These are phyloP conservation scores for Halcyon senegalensis DNA, from an alignment of 2,113 vertebrate species.

Conservation along the genomic window DNA sequence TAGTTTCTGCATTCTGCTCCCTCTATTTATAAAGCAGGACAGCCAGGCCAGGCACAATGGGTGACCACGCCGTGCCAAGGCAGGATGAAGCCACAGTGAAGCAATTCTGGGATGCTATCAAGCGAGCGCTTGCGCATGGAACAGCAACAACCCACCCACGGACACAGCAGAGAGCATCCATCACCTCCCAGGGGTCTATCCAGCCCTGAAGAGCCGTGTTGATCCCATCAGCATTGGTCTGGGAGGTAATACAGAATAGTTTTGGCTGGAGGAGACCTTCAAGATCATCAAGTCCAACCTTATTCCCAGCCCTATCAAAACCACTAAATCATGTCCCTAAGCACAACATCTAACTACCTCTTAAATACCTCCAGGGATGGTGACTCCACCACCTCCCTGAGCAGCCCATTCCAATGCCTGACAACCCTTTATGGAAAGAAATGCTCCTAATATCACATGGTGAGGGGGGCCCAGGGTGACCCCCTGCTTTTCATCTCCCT, in stretches of 20 bases:
- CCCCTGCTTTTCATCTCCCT: neutral
- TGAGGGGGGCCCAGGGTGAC: neutral
- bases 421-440: too few relatives aligned
- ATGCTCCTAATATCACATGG: fast-evolving
- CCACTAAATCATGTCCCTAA: too few relatives aligned
- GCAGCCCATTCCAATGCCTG: too few relatives aligned
- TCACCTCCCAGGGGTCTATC: neutral
- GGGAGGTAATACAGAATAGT: neutral
- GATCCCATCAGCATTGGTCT: neutral
- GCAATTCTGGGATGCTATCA: conserved; percentile 1
- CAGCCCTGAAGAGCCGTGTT: neutral
- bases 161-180: neutral
- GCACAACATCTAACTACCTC: too few relatives aligned
- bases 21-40: conserved; percentile 62
- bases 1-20: neutral
- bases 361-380: too few relatives aligned
- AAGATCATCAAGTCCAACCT: too few relatives aligned
- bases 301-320: too few relatives aligned
- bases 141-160: neutral
- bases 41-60: neutral
- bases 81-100: conserved; percentile 42
- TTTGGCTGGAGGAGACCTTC: too few relatives aligned
- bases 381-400: too few relatives aligned
- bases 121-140: neutral
- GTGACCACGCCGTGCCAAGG: neutral